These are phyloP conservation scores for Lucilia cuprina DNA, from an alignment of 1,140 invertebrate species.

Conservation along the genomic window DNA sequence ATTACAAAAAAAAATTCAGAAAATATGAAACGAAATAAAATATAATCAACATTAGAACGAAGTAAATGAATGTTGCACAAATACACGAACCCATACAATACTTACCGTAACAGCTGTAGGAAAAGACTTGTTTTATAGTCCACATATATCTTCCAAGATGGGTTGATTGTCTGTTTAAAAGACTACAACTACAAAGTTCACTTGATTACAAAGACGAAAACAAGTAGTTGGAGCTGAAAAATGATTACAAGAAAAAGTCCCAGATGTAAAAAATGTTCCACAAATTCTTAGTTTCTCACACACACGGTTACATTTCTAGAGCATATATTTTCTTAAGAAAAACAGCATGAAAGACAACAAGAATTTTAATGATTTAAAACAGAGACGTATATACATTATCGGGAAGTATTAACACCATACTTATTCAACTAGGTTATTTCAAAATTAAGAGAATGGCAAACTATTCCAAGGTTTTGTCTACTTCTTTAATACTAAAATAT, in stretches of 20 bases:
- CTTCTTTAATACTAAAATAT: too few relatives aligned
- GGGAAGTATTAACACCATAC: too few relatives aligned
- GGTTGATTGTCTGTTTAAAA: not conserved
- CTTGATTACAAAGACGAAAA: not conserved
- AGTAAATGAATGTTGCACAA: slow-evolving; percentile 19
- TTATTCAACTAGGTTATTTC: too few relatives aligned
- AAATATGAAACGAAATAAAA: slow-evolving; percentile 13
- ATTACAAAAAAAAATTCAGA: slow-evolving; percentile 4
- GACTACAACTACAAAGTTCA: not conserved
- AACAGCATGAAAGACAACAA: not conserved
- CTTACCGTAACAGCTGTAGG: slow-evolving; percentile 21
- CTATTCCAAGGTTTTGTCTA: too few relatives aligned
- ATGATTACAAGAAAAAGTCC: slow-evolving; percentile 43
- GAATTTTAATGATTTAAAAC: not conserved
- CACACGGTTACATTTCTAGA: not conserved
- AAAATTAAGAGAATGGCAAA: too few relatives aligned
- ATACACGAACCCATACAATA: not conserved
- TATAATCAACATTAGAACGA: slow-evolving; percentile 27
- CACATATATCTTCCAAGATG: slow-evolving; percentile 23
- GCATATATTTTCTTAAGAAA: not conserved
- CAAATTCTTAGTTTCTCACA: slow-evolving; percentile 18
- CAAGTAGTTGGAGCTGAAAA: not conserved
- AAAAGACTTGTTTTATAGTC: slow-evolving; percentile 30
- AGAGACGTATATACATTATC: not conserved
- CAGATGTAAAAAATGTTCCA: slow-evolving; percentile 61